Evolutionary conservation across 2,888 invertebrate genomes (phyloP).

Genomic region (Omphaloscelis lunosa): DNA sequence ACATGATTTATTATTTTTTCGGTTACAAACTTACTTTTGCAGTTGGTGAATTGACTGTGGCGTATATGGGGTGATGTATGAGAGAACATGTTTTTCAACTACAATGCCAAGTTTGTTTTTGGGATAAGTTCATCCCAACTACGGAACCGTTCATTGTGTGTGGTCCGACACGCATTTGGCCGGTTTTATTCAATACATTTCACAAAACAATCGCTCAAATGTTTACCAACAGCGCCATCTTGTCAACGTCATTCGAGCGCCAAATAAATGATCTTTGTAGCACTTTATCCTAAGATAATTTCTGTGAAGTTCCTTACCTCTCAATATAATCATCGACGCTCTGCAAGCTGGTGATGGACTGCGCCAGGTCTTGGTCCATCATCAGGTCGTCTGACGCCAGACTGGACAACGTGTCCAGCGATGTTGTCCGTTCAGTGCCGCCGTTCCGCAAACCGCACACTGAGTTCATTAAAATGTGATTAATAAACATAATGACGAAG

Average conservation of each 20-base stretch:
- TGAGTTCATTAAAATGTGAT: conserved; percentile 22
- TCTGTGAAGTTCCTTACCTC: conserved; percentile 80
- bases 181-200: too few species aligned
- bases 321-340: conserved; percentile 90
- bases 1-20: too few species aligned
- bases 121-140: too few species aligned
- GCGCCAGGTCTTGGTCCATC: conserved; percentile 95
- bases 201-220: too few species aligned
- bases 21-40: too few species aligned
- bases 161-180: too few species aligned
- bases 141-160: too few species aligned
- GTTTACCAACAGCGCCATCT: too few species aligned
- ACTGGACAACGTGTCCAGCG: conserved; percentile 96
- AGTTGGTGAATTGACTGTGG: too few species aligned
- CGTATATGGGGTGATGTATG: too few species aligned
- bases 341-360: conserved; percentile 90
- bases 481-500: background rate
- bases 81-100: too few species aligned
- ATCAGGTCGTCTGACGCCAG: conserved; percentile 97
- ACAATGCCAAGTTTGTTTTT: too few species aligned
- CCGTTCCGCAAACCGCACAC: conserved; percentile 80
- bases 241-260: background rate
- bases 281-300: background rate
- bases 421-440: conserved; percentile 92
- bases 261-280: background rate